phyloP scores from a whole-genome alignment of 1,140 invertebrate genomes.

The Trachymyrmex septentrionalis region DNA sequence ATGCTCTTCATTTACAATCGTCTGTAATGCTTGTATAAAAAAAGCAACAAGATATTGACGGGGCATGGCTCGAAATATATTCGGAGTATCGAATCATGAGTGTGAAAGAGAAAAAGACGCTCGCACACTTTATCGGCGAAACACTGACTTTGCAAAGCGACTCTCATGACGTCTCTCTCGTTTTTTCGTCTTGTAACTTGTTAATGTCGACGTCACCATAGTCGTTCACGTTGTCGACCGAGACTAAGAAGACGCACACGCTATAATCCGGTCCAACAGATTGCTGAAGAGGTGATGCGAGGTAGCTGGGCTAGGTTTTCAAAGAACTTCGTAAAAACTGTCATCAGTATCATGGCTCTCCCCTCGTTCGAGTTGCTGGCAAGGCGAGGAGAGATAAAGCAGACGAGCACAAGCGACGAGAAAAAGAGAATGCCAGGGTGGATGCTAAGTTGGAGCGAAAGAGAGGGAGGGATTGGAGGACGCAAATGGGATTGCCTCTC shows the following conservation, averaged over 20 bases:
- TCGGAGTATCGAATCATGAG: not conserved
- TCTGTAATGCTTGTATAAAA: slow-evolving; percentile 6
- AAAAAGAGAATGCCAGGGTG: slow-evolving; percentile 35
- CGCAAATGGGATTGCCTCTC: slow-evolving; percentile 81
- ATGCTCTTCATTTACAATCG: slow-evolving; percentile 12
- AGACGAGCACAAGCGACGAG: slow-evolving; percentile 22
- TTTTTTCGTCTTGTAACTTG: slow-evolving; percentile 21
- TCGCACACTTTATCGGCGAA: slow-evolving; percentile 43
- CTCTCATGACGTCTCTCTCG: slow-evolving; percentile 6
- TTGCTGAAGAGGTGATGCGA: slow-evolving; percentile 74
- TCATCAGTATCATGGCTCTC: slow-evolving; percentile 68
- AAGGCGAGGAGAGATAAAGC: slow-evolving; percentile 36
- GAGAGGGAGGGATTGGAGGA: slow-evolving; percentile 41
- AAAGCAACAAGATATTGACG: not conserved
- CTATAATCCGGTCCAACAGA: slow-evolving; percentile 78
- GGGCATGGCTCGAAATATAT: not conserved
- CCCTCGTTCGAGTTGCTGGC: slow-evolving; percentile 62
- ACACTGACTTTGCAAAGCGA: slow-evolving; percentile 63
- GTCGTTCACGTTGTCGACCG: slow-evolving; percentile 40
- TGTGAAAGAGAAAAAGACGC: not conserved
- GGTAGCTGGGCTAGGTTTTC: slow-evolving; percentile 64
- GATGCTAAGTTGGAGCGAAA: slow-evolving; percentile 44
- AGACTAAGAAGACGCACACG: slow-evolving; percentile 62
- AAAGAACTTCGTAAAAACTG: slow-evolving; percentile 75
- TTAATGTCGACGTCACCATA: not conserved